These are phyloP conservation scores for Gila robusta DNA, from an alignment of 2,797 vertebrate species.

Conservation along the genomic window DNA sequence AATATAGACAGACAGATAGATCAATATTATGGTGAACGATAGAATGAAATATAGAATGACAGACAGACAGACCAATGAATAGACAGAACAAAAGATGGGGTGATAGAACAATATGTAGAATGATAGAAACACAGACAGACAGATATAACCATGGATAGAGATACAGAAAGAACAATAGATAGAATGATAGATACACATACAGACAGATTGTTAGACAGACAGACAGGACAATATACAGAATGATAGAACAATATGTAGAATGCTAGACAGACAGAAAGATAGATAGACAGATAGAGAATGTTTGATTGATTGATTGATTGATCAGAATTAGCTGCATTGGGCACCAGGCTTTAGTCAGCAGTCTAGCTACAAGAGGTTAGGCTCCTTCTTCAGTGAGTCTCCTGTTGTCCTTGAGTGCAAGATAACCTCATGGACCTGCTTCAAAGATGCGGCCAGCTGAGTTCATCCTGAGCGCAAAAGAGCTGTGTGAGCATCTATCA, in stretches of 20 bases:
- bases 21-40: neutral
- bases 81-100: neutral
- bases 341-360: neutral
- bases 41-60: neutral
- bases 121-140: neutral
- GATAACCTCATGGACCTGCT: slow-evolving; percentile 46
- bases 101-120: too few relatives aligned
- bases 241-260: neutral
- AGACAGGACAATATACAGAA: neutral
- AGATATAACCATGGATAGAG: neutral
- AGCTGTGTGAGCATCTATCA: slow-evolving; percentile 11
- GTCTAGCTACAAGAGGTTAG: neutral
- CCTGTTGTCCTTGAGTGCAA: slow-evolving; percentile 54
- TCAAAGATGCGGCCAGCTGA: slow-evolving; percentile 52
- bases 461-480: slow-evolving; percentile 36
- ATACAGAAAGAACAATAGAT: neutral
- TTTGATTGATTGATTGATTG: neutral
- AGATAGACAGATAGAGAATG: too few relatives aligned
- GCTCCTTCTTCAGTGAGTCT: slow-evolving; percentile 32
- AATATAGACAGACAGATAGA: neutral
- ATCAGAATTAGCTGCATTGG: neutral
- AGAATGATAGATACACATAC: neutral
- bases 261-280: neutral
- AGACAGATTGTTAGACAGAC: neutral
- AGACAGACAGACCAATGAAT: neutral